phyloP scores from a whole-genome alignment of 2,113 vertebrate species.

The Meriones unguiculatus region DNA sequence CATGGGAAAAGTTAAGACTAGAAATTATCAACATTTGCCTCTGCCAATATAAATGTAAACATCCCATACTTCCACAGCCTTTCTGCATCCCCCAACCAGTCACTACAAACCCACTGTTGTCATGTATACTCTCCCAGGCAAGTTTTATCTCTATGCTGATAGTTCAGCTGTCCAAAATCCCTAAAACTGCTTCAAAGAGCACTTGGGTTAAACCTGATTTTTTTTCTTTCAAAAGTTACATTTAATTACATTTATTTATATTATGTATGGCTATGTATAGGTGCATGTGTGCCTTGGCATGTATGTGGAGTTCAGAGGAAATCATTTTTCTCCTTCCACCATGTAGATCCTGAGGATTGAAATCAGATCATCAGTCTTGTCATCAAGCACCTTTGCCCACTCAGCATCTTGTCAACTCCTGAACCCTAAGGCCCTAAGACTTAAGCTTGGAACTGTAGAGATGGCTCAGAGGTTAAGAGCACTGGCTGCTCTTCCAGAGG shows the following conservation, averaged over 20 bases:
- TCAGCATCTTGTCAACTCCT: neutral
- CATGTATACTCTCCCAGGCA: neutral
- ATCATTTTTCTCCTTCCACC: neutral
- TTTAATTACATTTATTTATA: neutral
- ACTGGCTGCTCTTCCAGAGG: too few relatives aligned
- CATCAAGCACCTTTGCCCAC: neutral
- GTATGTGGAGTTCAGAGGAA: neutral
- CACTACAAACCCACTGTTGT: neutral
- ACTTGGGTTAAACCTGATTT: neutral
- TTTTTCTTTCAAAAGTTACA: neutral
- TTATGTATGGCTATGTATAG: too few relatives aligned
- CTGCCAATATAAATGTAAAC: constrained; percentile 17
- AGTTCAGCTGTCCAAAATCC: neutral
- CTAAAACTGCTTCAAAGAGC: neutral
- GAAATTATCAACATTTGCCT: neutral
- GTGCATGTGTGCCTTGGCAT: neutral
- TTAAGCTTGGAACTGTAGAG: too few relatives aligned
- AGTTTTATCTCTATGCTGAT: neutral
- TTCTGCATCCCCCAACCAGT: neutral
- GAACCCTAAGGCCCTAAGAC: neutral
- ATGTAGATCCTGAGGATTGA: neutral
- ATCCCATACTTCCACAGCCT: neutral
- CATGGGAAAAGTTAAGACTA: neutral
- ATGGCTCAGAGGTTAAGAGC: too few relatives aligned
- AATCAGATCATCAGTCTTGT: neutral